Percentiles rank a stretch among this genome's conserved stretches.
phyloP scores from a whole-genome alignment of 92 coral and sea anemone genomes.

The Plumapathes pennacea region DNA sequence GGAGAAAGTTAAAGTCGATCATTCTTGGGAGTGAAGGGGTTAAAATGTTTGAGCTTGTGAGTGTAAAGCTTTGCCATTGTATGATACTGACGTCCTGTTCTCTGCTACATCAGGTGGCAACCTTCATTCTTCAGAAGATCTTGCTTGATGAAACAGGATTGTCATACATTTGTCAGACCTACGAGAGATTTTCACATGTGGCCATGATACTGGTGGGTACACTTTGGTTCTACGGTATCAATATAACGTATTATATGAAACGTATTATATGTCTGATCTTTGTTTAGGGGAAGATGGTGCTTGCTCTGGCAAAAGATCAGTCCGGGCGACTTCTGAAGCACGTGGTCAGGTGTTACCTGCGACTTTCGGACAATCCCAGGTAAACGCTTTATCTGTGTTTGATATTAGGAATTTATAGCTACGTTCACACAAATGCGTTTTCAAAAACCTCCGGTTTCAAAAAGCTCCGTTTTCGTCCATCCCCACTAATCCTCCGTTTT shows the following conservation, averaged over 20 bases:
- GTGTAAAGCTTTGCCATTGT: slow-evolving; percentile 1
- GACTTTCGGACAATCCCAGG: slow-evolving; percentile 98
- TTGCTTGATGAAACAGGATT: slow-evolving; percentile 97
- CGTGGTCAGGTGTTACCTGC: slow-evolving; percentile 92
- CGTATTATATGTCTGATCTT: too few species aligned
- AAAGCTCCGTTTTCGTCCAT: too few species aligned
- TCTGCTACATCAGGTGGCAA: slow-evolving; percentile 70
- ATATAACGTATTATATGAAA: neutral
- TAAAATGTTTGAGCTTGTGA: too few species aligned
- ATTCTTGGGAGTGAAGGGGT: too few species aligned
- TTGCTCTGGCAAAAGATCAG: slow-evolving; percentile 95
- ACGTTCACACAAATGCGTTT: too few species aligned
- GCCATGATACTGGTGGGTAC: slow-evolving; percentile 93
- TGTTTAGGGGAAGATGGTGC: slow-evolving; percentile 94
- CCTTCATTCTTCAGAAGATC: slow-evolving; percentile 95
- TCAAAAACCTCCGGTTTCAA: too few species aligned
- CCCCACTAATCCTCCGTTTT: too few species aligned
- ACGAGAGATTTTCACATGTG: slow-evolving; percentile 98
- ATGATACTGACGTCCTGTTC: neutral
- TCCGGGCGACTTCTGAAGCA: slow-evolving; percentile 97
- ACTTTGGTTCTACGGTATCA: neutral
- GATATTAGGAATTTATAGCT: too few species aligned
- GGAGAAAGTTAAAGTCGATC: too few species aligned
- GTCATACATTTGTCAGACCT: slow-evolving; percentile 95
- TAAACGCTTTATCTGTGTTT: too few species aligned